These are phyloP conservation scores for Echinometra lucunter DNA, from an alignment of 53 echinoderm and acorn worm species.

Conservation along the genomic window DNA sequence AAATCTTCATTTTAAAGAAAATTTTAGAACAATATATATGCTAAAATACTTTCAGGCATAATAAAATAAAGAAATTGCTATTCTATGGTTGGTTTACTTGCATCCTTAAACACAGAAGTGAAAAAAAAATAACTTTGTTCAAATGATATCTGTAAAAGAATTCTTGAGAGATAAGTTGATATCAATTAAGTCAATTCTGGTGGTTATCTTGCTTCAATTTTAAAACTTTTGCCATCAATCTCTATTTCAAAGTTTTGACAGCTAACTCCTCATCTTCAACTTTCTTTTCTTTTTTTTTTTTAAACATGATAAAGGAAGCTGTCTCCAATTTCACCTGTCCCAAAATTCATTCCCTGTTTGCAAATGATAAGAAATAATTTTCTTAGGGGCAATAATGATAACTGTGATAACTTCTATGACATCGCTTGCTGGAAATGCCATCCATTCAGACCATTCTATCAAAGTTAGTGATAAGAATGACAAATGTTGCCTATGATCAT, in stretches of 20 bases:
- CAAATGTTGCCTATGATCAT: slow-evolving; percentile 3
- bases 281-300: neutral
- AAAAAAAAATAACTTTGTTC: too few species aligned
- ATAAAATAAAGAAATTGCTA: too few species aligned
- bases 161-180: too few species aligned
- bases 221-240: neutral
- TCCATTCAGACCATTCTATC: neutral
- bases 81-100: too few species aligned
- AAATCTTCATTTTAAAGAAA: too few species aligned
- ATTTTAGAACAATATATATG: too few species aligned
- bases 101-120: too few species aligned
- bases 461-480: neutral
- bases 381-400: neutral
- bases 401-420: neutral
- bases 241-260: slow-evolving; percentile 20
- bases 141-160: too few species aligned
- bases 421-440: neutral
- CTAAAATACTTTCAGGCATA: too few species aligned
- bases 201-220: neutral
- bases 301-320: neutral
- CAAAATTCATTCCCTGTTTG: neutral
- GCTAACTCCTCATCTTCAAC: neutral
- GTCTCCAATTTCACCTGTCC: slow-evolving; percentile 11
- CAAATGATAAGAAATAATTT: neutral
- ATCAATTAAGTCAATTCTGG: too few species aligned